A percentile compares a stretch with the other conserved stretches of the same genome.
phyloP scores from a whole-genome alignment of 2,113 vertebrate genomes.

The Pao palembangensis region DNA sequence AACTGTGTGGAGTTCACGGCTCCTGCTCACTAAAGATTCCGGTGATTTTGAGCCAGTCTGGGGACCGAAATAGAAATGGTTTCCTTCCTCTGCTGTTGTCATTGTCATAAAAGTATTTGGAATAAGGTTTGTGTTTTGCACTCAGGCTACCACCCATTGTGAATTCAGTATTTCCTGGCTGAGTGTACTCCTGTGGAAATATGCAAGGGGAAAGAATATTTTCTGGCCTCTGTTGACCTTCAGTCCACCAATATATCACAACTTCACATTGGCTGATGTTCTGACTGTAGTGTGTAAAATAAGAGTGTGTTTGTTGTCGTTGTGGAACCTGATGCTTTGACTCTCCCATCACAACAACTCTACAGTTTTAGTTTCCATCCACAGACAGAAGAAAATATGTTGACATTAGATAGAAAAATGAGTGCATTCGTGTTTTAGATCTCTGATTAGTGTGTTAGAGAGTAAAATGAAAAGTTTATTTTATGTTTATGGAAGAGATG shows the following conservation, averaged over 20 bases:
- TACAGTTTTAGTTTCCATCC: neutral
- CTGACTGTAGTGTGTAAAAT: neutral
- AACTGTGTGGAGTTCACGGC: too few species aligned
- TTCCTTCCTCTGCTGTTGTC: conserved; percentile 29
- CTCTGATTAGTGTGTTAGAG: neutral
- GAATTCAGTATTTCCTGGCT: conserved; percentile 36
- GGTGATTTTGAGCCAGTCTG: neutral
- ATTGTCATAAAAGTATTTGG: conserved; percentile 44
- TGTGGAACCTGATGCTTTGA: conserved; percentile 22
- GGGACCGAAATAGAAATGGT: conserved; percentile 18
- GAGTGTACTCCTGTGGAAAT: conserved; percentile 17
- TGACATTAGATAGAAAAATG: neutral
- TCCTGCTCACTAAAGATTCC: neutral
- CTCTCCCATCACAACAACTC: neutral
- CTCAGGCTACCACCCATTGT: conserved; percentile 34
- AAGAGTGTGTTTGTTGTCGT: conserved; percentile 19
- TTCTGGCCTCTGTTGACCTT: conserved; percentile 31
- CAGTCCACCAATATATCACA: conserved; percentile 36
- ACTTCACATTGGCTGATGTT: conserved; percentile 32
- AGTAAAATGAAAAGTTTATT: too few species aligned
- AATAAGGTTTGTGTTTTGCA: conserved; percentile 14
- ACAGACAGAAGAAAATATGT: neutral
- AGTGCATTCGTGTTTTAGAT: too few species aligned
- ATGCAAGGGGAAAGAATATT: conserved; percentile 28
- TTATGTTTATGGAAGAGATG: too few species aligned